These are phyloP conservation scores for Lytechinus pictus DNA, from an alignment of 35 echinoderm and acorn worm genomes.

Conservation along the genomic window DNA sequence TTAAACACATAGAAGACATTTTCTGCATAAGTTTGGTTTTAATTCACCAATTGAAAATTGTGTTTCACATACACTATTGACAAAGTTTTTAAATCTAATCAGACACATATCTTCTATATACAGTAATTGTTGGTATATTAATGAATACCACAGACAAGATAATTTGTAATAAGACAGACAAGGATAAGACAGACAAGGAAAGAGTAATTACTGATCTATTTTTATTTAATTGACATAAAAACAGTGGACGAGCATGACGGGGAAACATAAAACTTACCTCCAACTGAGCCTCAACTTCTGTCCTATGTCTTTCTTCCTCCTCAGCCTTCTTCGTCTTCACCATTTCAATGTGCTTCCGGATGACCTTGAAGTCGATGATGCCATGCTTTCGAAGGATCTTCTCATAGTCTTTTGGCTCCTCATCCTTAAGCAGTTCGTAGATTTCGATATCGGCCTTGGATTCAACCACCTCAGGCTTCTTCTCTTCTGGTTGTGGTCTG, in stretches of 20 bases:
- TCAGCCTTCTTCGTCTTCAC: constrained; percentile 60
- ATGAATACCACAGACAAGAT: too few relatives aligned
- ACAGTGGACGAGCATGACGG: not conserved
- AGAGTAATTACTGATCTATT: too few relatives aligned
- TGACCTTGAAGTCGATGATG: constrained; percentile 63
- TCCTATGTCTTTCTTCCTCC: constrained; percentile 28
- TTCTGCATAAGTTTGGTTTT: too few relatives aligned
- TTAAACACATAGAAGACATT: too few relatives aligned
- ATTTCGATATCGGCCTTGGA: constrained; percentile 55
- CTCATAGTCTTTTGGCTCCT: constrained; percentile 69
- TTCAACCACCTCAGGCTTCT: not conserved
- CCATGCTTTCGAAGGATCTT: constrained; percentile 66
- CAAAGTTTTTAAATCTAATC: too few relatives aligned
- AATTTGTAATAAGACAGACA: too few relatives aligned
- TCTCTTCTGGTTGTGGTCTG: constrained; percentile 23
- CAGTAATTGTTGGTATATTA: too few relatives aligned
- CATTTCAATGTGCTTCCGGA: constrained; percentile 64
- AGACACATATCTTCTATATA: too few relatives aligned
- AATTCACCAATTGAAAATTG: too few relatives aligned
- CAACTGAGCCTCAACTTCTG: not conserved
- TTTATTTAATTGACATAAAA: not conserved
- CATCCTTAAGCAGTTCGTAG: constrained; percentile 74
- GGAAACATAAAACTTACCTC: not conserved
- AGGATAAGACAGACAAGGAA: too few relatives aligned
- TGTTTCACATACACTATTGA: too few relatives aligned